These are phyloP conservation scores for Urocynchramus pylzowi DNA, from an alignment of 2,113 vertebrate genomes.

Conservation along the genomic window DNA sequence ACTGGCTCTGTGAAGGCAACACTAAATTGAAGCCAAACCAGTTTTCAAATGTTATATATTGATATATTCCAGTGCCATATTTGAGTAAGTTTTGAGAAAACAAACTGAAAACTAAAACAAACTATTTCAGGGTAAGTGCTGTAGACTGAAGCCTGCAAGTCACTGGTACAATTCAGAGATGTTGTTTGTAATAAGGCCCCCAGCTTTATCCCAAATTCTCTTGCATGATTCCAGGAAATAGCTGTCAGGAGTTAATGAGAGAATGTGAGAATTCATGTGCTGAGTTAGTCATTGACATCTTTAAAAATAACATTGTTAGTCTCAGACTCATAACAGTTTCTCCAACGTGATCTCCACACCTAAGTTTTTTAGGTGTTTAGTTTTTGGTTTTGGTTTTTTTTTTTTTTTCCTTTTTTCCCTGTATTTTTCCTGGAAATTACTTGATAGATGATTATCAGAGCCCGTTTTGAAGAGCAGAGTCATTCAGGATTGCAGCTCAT, in stretches of 20 bases:
- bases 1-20: not conserved
- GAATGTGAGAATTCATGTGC: slow-evolving; percentile 25
- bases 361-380: not conserved
- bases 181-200: not conserved
- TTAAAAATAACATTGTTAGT: slow-evolving; percentile 30
- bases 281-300: slow-evolving; percentile 21
- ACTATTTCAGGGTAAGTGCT: not conserved
- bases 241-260: slow-evolving; percentile 7
- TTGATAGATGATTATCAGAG: not conserved
- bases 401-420: not conserved
- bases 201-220: not conserved
- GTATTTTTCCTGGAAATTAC: not conserved
- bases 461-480: not conserved
- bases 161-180: not conserved
- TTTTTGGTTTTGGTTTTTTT: not conserved
- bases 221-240: not conserved
- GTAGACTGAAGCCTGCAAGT: not conserved
- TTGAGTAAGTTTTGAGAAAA: not conserved
- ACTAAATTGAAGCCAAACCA: not conserved
- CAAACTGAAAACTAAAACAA: not conserved
- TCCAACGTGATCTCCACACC: not conserved
- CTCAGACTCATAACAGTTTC: not conserved
- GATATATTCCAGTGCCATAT: not conserved
- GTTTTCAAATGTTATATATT: not conserved
- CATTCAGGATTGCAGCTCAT: not conserved